Conservation (phyloP, 2,888 invertebrate species). For the Acanthosepion pharaonis region DNA sequence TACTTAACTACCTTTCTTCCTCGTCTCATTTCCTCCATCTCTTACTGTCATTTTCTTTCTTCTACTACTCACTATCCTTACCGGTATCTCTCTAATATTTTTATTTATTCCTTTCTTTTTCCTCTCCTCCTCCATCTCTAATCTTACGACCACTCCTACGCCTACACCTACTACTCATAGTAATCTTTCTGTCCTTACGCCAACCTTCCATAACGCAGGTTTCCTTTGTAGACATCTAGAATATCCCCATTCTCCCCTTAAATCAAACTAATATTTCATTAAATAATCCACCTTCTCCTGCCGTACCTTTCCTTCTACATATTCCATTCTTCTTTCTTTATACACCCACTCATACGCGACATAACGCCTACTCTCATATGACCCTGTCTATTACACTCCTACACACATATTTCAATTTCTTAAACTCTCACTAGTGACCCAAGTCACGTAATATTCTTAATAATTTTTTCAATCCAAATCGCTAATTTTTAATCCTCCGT, state of each 20-base stretch:
- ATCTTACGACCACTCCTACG: not conserved
- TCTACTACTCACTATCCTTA: too few relatives aligned
- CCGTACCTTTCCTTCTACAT: not conserved
- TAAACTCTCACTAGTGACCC: not conserved
- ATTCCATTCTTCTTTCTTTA: not conserved
- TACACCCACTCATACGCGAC: not conserved
- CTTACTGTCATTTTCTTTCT: too few relatives aligned
- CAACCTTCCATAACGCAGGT: not conserved
- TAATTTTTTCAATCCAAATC: not conserved
- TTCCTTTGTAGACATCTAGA: not conserved
- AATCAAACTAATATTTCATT: not conserved
- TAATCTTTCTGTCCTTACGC: not conserved
- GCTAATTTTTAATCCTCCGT: not conserved
- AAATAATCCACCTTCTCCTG: not conserved
- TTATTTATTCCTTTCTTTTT: not conserved
- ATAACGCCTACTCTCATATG: conserved; percentile 13
- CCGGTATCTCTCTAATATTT: not conserved
- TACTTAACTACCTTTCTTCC: too few relatives aligned
- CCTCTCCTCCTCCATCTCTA: not conserved
- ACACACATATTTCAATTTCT: not conserved
- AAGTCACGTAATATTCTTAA: not conserved
- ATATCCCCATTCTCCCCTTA: not conserved
- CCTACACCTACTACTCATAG: not conserved
- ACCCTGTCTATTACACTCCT: not conserved
- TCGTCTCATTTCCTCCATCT: too few relatives aligned